A percentile compares a stretch with the other conserved stretches of the same genome.
Evolutionary conservation across 2,888 invertebrate species (phyloP).

Genomic region (Drosophila neoperkinsi): DNA sequence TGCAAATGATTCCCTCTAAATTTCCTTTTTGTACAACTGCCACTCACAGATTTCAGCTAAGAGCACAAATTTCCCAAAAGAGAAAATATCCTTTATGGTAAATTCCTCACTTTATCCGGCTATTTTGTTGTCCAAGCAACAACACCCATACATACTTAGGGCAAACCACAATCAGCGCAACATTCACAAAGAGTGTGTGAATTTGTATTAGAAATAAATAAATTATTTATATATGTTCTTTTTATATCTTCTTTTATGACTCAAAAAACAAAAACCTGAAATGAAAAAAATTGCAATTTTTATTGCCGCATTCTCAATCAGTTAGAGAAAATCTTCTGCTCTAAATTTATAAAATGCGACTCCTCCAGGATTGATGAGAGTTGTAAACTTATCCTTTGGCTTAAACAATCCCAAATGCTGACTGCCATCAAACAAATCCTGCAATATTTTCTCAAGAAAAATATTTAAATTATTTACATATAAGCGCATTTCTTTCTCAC

Average conservation of each 20-base stretch:
- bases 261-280: neutral
- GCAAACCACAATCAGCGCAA: neutral
- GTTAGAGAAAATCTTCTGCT: constrained; percentile 30
- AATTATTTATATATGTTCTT: neutral
- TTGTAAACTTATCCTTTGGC: constrained; percentile 50
- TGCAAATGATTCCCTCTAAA: constrained; percentile 51
- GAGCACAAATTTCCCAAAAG: constrained; percentile 40
- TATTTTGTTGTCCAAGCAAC: neutral
- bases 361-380: constrained; percentile 72
- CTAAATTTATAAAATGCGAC: constrained; percentile 76
- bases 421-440: constrained; percentile 68
- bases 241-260: neutral
- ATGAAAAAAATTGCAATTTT: neutral
- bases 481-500: constrained; percentile 49
- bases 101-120: neutral
- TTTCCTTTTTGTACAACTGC: constrained; percentile 18
- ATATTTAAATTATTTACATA: neutral
- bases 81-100: constrained; percentile 44
- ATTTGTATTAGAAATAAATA: neutral
- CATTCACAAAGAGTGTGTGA: neutral
- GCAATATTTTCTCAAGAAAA: neutral
- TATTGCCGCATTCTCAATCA: neutral
- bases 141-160: too few species aligned
- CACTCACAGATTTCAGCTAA: constrained; percentile 28
- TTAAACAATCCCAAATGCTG: constrained; percentile 32